A percentile compares a stretch with the other conserved stretches of the same genome.
Evolutionary conservation across 2,888 invertebrate species (phyloP).

Genomic region (Cantharis lateralis): DNA sequence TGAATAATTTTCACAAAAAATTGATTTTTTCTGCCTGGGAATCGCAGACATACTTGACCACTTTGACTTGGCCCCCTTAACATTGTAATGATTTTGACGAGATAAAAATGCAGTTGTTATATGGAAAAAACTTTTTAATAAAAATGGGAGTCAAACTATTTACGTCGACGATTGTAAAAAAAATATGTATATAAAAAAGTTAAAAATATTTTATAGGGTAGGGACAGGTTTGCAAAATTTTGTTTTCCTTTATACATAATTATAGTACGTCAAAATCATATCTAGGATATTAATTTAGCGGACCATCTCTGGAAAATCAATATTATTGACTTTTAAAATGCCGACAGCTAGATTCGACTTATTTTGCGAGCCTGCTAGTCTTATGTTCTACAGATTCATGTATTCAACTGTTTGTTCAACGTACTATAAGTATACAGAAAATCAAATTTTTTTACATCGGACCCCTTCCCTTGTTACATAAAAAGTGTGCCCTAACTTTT

Average conservation of each 20-base stretch:
- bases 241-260: too few species aligned
- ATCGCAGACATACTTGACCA: not conserved
- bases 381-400: too few species aligned
- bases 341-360: too few species aligned
- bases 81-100: not conserved
- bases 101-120: not conserved
- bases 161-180: not conserved
- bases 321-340: too few species aligned
- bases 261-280: too few species aligned
- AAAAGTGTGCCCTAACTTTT: not conserved
- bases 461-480: not conserved
- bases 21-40: not conserved
- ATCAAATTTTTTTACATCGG: too few species aligned
- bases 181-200: not conserved
- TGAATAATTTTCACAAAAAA: not conserved
- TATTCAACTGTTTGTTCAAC: too few species aligned
- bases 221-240: too few species aligned
- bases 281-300: too few species aligned
- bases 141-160: not conserved
- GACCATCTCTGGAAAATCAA: too few species aligned
- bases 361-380: too few species aligned
- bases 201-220: not conserved
- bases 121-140: not conserved
- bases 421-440: too few species aligned
- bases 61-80: not conserved